Evolutionary conservation across 2,797 vertebrate species (phyloP).

Genomic region (Rallus crepitans): DNA sequence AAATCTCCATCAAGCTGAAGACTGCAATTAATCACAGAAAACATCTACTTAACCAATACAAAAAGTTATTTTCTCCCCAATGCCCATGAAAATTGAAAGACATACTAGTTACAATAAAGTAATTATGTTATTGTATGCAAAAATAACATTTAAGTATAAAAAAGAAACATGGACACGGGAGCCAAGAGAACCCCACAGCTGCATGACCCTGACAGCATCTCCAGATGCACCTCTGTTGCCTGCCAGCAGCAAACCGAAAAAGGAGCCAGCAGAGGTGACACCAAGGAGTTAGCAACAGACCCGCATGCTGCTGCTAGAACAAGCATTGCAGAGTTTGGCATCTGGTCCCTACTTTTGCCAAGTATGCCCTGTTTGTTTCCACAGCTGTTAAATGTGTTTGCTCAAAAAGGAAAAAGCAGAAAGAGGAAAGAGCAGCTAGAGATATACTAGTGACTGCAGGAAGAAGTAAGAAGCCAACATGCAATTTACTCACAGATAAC

Average conservation of each 20-base stretch:
- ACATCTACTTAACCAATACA: neutral
- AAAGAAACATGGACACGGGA: neutral
- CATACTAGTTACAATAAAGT: neutral
- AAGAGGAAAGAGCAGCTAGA: constrained; percentile 39
- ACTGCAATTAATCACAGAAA: neutral
- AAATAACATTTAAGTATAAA: constrained; percentile 31
- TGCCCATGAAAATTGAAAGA: rapidly evolving
- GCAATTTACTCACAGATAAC: constrained; percentile 60
- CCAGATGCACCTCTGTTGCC: constrained; percentile 64
- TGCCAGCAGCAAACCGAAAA: constrained; percentile 59
- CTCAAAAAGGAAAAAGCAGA: constrained; percentile 50
- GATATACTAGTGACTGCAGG: constrained; percentile 13
- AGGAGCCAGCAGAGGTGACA: constrained; percentile 70
- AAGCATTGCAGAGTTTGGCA: constrained; percentile 71
- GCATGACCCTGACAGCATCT: constrained; percentile 42
- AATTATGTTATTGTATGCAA: neutral
- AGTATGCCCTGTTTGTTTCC: constrained; percentile 79
- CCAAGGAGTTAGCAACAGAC: constrained; percentile 65
- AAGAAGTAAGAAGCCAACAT: constrained; percentile 54
- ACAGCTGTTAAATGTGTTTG: constrained; percentile 78
- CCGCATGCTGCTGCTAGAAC: constrained; percentile 58
- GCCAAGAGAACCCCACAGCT: constrained; percentile 51
- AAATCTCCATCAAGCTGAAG: neutral
- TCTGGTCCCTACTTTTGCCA: constrained; percentile 79
- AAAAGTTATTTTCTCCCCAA: neutral